These are phyloP conservation scores for Hippocampus zosterae DNA, from an alignment of 2,113 vertebrate genomes.

Conservation along the genomic window DNA sequence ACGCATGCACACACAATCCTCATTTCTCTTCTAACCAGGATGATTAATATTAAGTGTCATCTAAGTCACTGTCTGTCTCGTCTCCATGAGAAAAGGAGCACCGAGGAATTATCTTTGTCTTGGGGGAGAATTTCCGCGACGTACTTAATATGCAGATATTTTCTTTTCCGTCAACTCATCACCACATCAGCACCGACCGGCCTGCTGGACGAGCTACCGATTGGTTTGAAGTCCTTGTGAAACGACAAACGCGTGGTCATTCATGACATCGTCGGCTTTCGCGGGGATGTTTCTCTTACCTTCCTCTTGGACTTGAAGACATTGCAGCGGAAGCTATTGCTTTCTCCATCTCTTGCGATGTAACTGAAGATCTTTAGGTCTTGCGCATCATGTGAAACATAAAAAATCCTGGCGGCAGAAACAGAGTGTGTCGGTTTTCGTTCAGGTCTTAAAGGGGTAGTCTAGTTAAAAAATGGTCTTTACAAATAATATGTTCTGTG, in stretches of 20 bases:
- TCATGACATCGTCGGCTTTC: not conserved
- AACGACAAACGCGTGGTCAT: too few species aligned
- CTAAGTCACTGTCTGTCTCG: conserved; percentile 49
- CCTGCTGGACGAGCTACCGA: not conserved
- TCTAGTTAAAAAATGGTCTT: too few species aligned
- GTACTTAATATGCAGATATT: conserved; percentile 3
- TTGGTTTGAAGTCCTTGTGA: not conserved
- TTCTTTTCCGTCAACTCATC: conserved; percentile 21
- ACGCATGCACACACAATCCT: not conserved
- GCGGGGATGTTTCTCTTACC: conserved; percentile 63
- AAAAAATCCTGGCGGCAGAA: conserved; percentile 84
- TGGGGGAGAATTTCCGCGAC: conserved; percentile 17
- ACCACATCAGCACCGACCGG: not conserved
- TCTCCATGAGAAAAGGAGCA: conserved; percentile 63
- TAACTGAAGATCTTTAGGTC: conserved; percentile 99
- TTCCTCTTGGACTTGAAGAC: conserved; percentile 99
- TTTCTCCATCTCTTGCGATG: conserved; percentile 91
- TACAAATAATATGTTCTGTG: too few species aligned
- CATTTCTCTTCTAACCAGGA: conserved; percentile 20
- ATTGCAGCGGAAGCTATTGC: conserved; percentile 89
- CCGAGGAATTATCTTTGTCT: conserved; percentile 41
- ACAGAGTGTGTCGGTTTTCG: too few species aligned
- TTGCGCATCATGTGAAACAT: conserved; percentile 95
- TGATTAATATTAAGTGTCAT: conserved; percentile 56
- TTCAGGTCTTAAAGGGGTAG: too few species aligned